These are phyloP conservation scores for Choristoneura rosaceana DNA, from an alignment of 2,888 invertebrate species.

Conservation along the genomic window DNA sequence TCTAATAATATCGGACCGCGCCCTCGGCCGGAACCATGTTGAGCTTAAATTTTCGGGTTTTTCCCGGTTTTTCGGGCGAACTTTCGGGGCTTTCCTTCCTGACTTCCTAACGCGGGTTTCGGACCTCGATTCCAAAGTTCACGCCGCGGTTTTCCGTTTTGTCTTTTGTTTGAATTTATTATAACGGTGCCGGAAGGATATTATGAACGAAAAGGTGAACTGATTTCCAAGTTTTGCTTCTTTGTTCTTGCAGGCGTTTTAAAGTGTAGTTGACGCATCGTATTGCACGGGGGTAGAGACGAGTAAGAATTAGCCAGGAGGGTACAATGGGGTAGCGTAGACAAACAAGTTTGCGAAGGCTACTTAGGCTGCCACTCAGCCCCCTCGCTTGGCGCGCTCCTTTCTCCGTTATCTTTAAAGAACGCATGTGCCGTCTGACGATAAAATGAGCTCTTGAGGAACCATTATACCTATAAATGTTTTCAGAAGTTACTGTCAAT, in stretches of 20 bases:
- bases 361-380: constrained; percentile 29
- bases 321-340: constrained; percentile 26
- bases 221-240: constrained; percentile 55
- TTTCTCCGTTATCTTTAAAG: background rate
- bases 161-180: constrained; percentile 73
- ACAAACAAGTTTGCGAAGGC: constrained; percentile 39
- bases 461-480: constrained; percentile 27
- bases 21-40: constrained; percentile 73
- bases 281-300: background rate
- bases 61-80: constrained; percentile 64
- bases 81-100: constrained; percentile 75
- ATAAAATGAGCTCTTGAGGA: constrained; percentile 32
- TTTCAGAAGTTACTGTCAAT: constrained; percentile 10
- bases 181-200: constrained; percentile 67
- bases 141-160: constrained; percentile 64
- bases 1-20: constrained; percentile 77
- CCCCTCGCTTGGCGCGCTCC: constrained; percentile 5
- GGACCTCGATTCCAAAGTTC: constrained; percentile 70
- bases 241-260: constrained; percentile 21
- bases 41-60: constrained; percentile 74
- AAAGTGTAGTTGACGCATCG: constrained; percentile 1
- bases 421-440: constrained; percentile 11
- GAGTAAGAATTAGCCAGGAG: constrained; percentile 24
- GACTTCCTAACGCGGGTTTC: constrained; percentile 73
- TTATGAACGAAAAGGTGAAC: constrained; percentile 63